Percentiles rank a stretch among this genome's conserved stretches.
Conservation (phyloP, 1,140 invertebrate species). For the Drosophila gunungcola region DNA sequence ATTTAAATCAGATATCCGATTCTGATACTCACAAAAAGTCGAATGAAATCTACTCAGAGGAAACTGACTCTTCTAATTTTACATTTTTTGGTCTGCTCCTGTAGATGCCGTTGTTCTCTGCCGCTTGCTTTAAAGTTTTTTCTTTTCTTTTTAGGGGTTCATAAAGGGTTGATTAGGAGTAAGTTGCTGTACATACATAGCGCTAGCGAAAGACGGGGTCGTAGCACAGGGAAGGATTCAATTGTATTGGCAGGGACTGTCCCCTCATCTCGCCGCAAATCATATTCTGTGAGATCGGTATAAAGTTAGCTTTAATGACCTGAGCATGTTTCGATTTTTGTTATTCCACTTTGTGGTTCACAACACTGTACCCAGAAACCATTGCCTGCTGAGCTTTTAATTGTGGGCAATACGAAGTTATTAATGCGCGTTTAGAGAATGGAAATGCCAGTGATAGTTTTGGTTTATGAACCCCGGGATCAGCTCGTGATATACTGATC, state of each 20-base stretch:
- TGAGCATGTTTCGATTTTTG: conserved; percentile 76
- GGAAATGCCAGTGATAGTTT: conserved; percentile 33
- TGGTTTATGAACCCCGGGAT: no score
- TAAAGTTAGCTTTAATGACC: conserved; percentile 69
- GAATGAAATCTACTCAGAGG: conserved; percentile 51
- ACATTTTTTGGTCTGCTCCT: conserved; percentile 72
- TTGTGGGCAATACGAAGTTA: conserved; percentile 77
- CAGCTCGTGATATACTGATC: conserved; percentile 6
- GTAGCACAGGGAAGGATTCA: conserved; percentile 17
- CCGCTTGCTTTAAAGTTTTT: conserved; percentile 11
- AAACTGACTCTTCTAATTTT: conserved; percentile 64
- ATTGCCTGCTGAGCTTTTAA: conserved; percentile 41
- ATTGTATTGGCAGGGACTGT: conserved; percentile 50
- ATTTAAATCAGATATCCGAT: not conserved
- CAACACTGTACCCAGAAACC: conserved; percentile 9
- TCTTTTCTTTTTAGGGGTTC: conserved; percentile 69
- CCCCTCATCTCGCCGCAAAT: not conserved
- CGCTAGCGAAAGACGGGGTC: not conserved
- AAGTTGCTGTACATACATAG: conserved; percentile 40
- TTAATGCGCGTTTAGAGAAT: conserved; percentile 57
- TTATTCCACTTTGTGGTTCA: conserved; percentile 64
- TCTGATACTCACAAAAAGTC: conserved; percentile 35
- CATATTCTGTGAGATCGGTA: no score
- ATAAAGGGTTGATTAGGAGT: conserved; percentile 76
- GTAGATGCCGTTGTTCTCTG: conserved; percentile 13